A percentile compares a stretch with the other conserved stretches of the same genome.
These are phyloP conservation scores for Sebastes schlegelii DNA, from an alignment of 2,113 vertebrate species.

Conservation along the genomic window DNA sequence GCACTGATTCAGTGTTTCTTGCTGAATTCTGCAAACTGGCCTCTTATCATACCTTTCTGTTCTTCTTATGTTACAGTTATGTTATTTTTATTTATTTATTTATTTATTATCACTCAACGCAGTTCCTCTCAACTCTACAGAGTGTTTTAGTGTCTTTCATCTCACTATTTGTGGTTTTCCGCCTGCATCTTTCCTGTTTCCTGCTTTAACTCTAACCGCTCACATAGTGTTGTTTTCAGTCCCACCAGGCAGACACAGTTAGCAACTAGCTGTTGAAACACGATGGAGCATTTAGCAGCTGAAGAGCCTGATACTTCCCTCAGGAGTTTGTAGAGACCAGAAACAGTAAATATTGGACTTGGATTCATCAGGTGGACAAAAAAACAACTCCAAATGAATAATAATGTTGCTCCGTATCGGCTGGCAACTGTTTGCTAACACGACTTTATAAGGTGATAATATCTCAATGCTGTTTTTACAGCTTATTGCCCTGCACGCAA, in stretches of 20 bases:
- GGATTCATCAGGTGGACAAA: background rate
- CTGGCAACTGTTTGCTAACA: background rate
- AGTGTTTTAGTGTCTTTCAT: background rate
- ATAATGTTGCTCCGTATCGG: background rate
- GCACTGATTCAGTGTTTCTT: slow-evolving; percentile 13
- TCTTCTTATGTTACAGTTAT: background rate
- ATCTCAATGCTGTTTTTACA: background rate
- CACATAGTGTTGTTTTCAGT: background rate
- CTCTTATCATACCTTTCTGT: background rate
- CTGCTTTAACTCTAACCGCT: background rate
- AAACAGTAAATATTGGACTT: background rate
- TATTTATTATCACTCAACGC: background rate
- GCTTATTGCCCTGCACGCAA: background rate
- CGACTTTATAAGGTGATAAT: background rate
- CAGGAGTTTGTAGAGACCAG: background rate
- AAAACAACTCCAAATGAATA: background rate
- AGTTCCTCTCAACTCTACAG: background rate
- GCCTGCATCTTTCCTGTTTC: background rate
- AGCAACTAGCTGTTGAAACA: background rate
- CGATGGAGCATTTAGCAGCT: background rate
- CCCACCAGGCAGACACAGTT: background rate
- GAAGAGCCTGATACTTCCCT: too few relatives aligned
- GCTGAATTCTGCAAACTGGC: background rate
- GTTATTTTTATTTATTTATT: background rate
- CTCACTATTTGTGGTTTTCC: background rate